phyloP scores from a whole-genome alignment of 2,888 invertebrate species.

The Geotrupes spiniger region DNA sequence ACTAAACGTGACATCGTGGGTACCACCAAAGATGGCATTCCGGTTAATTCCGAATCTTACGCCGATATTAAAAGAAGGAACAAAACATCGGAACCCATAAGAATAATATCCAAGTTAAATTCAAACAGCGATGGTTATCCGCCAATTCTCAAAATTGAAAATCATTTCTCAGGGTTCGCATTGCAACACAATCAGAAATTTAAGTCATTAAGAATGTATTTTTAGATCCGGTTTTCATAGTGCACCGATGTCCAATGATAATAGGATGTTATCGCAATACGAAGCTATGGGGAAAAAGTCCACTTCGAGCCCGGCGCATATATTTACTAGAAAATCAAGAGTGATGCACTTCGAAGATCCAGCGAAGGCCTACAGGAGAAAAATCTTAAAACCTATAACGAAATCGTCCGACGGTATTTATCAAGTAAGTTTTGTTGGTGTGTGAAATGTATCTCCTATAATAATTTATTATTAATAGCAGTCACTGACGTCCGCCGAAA shows the following conservation, averaged over 20 bases:
- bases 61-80: conserved; percentile 34
- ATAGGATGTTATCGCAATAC: neutral
- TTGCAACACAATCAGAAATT: neutral
- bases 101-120: neutral
- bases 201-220: neutral
- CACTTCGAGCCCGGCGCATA: conserved; percentile 23
- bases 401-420: conserved; percentile 23
- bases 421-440: conserved; percentile 19
- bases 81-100: conserved; percentile 19
- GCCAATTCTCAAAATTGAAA: conserved; percentile 3
- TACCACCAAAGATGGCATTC: conserved; percentile 42
- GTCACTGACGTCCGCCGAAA: conserved; percentile 16
- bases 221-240: neutral
- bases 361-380: conserved; percentile 33
- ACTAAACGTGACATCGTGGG: conserved; percentile 45
- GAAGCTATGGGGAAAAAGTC: conserved; percentile 2
- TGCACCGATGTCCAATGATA: neutral
- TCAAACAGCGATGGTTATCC: conserved; percentile 1
- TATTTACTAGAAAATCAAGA: conserved; percentile 31
- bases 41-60: conserved; percentile 45
- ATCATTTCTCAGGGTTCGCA: neutral
- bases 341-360: conserved; percentile 41
- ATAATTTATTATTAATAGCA: conserved; percentile 18
- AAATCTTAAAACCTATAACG: conserved; percentile 26
- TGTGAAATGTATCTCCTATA: neutral